phyloP scores from a whole-genome alignment of 2,797 vertebrate species.

The Onychomys torridus region DNA sequence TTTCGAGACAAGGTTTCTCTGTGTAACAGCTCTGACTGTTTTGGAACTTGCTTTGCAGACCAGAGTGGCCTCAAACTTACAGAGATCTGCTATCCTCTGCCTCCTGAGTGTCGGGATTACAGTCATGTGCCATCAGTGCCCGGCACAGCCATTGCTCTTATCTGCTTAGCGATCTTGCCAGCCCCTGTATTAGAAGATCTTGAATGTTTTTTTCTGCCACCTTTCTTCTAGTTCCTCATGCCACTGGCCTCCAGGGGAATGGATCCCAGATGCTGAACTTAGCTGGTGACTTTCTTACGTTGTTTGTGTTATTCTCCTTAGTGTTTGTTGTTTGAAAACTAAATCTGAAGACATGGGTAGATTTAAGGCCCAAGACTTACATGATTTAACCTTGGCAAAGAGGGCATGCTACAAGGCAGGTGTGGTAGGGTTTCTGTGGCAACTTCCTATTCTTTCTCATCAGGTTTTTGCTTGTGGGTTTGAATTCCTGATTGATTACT shows the following conservation, averaged over 20 bases:
- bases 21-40: neutral
- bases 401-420: neutral
- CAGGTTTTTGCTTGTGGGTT: neutral
- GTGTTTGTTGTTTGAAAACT: neutral
- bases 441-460: neutral
- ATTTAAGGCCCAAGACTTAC: neutral
- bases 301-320: neutral
- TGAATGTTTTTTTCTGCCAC: neutral
- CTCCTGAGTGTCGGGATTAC: neutral
- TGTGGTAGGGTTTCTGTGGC: accelerated
- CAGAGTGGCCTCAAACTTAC: neutral
- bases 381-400: neutral
- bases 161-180: neutral
- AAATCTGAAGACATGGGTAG: neutral
- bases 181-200: neutral
- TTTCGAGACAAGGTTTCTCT: neutral
- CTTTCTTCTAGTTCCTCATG: neutral
- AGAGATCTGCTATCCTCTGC: too few species aligned
- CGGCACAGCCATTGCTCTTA: neutral
- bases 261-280: neutral
- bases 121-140: neutral
- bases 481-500: neutral
- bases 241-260: neutral
- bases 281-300: too few species aligned
- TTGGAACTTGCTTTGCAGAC: neutral